Evolutionary conservation across 53 echinoderm and acorn worm genomes (phyloP), one percentile per base, ranked within the genome.

Genomic region (Stichopus horrens): DNA sequence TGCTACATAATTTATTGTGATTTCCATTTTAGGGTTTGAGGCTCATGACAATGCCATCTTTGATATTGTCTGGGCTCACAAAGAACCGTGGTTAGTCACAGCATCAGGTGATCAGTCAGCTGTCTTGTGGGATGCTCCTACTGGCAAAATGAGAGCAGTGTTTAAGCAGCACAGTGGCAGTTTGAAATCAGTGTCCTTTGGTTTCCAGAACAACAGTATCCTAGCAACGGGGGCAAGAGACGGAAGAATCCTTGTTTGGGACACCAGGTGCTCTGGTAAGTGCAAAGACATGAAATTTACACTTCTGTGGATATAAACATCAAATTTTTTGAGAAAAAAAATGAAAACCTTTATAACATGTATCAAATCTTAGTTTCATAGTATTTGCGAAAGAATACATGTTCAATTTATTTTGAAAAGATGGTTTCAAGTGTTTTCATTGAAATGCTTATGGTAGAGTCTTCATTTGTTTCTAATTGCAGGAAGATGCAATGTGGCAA

Each of bases 31-130:
- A 99, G 99, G 90, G 18, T 99, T 93, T 89, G 74, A 92, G 75
- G 99, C 96, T 13, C 99, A 99, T 89, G 90, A 93, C 37, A 99
- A 99, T 87, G 99, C 99, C 21, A 93, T 99, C 68, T 99, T 99
- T 92, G 95, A 99, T 54, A 56, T 99, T 54, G 93, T 92, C 58
- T 99, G 99, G 99, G 88, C 96, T 16, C 83, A 88, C 54, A 89
- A 89, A 0, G 94, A 92, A 65, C 92, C 96, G 16, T 93, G 91
- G 74, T 68, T 99, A 23, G 93, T 96, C 75, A 99, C 99, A 11
- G 99, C 99, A 87, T 94, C 99, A 9, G 99, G 99, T 66, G 99
- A 99, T 75, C 99, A 99, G 90, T 94, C 92, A 55, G 99, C 99
- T 55, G 96, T 88, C n/a, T 77, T 99, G 86, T 99, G 99, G 99